A percentile compares a stretch with the other conserved stretches of the same genome.
phyloP scores from a whole-genome alignment of 1,140 invertebrate species.

The Thalassaphorura encarpata region DNA sequence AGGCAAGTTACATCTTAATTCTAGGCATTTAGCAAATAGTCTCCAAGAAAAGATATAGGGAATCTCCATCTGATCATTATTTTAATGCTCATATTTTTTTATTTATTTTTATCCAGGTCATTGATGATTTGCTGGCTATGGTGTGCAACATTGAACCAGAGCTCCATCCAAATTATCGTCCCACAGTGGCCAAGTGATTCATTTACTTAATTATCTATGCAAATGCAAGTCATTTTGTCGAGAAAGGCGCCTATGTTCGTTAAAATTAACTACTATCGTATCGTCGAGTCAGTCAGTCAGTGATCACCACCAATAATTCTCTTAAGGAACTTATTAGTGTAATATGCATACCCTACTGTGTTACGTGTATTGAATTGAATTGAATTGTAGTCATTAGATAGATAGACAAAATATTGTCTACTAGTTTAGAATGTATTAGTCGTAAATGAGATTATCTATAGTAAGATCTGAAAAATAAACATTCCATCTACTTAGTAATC shows the following conservation, averaged over 20 bases:
- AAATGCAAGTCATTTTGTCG: not conserved
- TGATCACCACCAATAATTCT: too few relatives aligned
- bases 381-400: too few relatives aligned
- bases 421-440: too few relatives aligned
- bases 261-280: too few relatives aligned
- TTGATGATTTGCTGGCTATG: slow-evolving; percentile 65
- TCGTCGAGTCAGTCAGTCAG: too few relatives aligned
- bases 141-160: slow-evolving; percentile 84
- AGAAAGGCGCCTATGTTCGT: too few relatives aligned
- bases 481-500: not conserved
- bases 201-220: not conserved
- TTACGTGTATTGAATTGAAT: too few relatives aligned
- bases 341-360: too few relatives aligned
- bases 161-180: slow-evolving; percentile 70
- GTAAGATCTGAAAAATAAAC: not conserved
- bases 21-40: too few relatives aligned
- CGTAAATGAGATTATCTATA: not conserved
- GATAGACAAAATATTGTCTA: too few relatives aligned
- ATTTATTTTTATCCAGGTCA: slow-evolving; percentile 52
- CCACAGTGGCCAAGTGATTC: not conserved
- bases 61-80: not conserved
- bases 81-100: not conserved
- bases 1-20: slow-evolving; percentile 48
- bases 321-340: too few relatives aligned
- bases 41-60: too few relatives aligned